Conservation (phyloP, 2,888 invertebrate species). For the Caradrina clavipalpis region DNA sequence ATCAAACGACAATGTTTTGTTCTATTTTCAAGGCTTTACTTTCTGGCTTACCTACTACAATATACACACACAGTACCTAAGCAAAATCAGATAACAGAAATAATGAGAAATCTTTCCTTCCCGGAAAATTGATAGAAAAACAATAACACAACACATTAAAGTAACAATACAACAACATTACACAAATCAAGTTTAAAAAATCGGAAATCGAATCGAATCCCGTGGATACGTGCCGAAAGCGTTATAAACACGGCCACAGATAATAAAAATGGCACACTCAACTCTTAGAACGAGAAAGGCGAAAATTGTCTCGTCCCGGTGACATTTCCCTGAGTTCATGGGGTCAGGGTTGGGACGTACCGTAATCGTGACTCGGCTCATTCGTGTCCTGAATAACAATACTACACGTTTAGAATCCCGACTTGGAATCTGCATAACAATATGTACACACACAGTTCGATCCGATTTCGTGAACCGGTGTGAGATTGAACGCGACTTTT, state of each 20-base stretch:
- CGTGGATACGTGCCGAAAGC: constrained; percentile 37
- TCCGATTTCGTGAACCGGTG: constrained; percentile 61
- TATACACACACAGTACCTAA: neutral
- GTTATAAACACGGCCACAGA: constrained; percentile 57
- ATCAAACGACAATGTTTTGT: constrained; percentile 1
- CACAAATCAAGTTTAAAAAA: constrained; percentile 45
- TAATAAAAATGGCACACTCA: constrained; percentile 56
- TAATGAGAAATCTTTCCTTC: neutral
- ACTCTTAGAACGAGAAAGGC: constrained; percentile 51
- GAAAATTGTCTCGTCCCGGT: constrained; percentile 73
- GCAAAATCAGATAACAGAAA: constrained; percentile 4
- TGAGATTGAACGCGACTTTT: constrained; percentile 57
- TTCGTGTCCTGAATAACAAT: constrained; percentile 86
- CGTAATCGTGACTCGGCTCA: constrained; percentile 78
- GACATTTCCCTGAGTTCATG: constrained; percentile 86
- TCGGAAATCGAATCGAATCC: constrained; percentile 43
- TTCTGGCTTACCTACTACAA: neutral
- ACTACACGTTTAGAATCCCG: constrained; percentile 74
- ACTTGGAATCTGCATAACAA: constrained; percentile 80
- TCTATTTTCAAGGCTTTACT: constrained; percentile 11
- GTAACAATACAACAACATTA: constrained; percentile 37
- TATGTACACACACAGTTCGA: constrained; percentile 65
- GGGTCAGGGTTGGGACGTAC: constrained; percentile 85
- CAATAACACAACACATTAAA: constrained; percentile 11
- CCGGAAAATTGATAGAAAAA: constrained; percentile 1